phyloP scores from a whole-genome alignment of 2,113 vertebrate species.

The Pseudorectes ferrugineus region DNA sequence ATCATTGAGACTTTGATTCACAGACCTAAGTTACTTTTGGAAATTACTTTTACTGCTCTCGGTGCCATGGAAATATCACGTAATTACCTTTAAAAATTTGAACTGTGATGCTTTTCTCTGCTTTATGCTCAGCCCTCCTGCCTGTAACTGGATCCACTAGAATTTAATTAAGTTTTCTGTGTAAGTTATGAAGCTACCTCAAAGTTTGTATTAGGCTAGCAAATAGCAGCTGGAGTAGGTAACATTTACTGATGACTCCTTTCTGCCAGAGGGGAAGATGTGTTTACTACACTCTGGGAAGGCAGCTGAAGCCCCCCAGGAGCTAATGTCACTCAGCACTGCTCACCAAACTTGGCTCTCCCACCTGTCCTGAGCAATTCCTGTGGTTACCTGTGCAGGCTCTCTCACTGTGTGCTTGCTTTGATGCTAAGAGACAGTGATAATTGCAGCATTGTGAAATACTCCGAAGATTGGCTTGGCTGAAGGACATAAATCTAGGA shows the following conservation, averaged over 20 bases:
- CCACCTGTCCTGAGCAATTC: not conserved
- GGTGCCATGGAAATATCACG: not conserved
- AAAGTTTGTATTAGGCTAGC: not conserved
- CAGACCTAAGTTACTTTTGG: not conserved
- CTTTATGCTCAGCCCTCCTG: not conserved
- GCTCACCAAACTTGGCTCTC: not conserved
- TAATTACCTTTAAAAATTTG: not conserved
- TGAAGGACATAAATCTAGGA: not conserved
- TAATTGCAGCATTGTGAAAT: constrained; percentile 27
- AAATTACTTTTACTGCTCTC: not conserved
- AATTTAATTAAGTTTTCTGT: not conserved
- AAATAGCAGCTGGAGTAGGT: not conserved
- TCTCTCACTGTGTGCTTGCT: not conserved
- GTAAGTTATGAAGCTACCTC: not conserved
- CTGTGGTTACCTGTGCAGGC: not conserved
- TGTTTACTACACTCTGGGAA: not conserved
- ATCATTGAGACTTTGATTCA: not conserved
- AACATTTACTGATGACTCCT: not conserved
- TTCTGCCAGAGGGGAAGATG: not conserved
- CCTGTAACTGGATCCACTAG: not conserved
- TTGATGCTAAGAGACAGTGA: not conserved
- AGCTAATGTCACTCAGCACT: not conserved
- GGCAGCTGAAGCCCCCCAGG: not conserved
- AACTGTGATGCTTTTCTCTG: not conserved
- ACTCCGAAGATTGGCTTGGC: not conserved